A percentile compares a stretch with the other conserved stretches of the same genome.
Conservation (phyloP, 2,888 invertebrate genomes). For the Drosophila robusta region DNA sequence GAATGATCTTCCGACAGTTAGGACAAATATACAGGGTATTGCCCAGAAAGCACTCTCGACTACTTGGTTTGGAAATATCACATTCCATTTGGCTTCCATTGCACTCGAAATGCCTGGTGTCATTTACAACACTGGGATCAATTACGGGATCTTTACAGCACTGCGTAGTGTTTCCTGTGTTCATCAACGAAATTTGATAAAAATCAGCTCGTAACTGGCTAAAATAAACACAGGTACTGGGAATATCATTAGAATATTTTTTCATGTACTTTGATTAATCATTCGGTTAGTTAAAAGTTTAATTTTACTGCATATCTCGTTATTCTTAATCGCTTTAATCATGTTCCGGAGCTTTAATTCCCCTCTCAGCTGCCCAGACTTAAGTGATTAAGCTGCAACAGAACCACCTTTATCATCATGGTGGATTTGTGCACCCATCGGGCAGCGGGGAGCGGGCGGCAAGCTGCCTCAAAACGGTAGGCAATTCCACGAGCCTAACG, state of each 20-base stretch:
- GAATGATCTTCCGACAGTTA: too few relatives aligned
- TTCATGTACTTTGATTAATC: constrained; percentile 8
- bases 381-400: constrained; percentile 56
- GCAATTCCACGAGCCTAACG: constrained; percentile 58
- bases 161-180: constrained; percentile 4
- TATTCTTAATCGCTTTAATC: constrained; percentile 50
- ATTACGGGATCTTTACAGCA: neutral
- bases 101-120: too few relatives aligned
- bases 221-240: neutral
- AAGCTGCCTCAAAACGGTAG: constrained; percentile 57
- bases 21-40: too few relatives aligned
- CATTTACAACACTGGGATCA: too few relatives aligned
- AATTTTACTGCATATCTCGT: constrained; percentile 43
- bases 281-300: constrained; percentile 24
- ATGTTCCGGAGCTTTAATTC: constrained; percentile 14
- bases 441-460: constrained; percentile 5
- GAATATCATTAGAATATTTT: neutral
- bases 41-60: too few relatives aligned
- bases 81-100: too few relatives aligned
- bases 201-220: too few relatives aligned
- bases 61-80: too few relatives aligned
- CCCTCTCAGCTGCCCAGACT: constrained; percentile 4
- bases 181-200: constrained; percentile 1
- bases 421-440: constrained; percentile 24
- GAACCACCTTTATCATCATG: constrained; percentile 37